Base-by-base conservation (phyloP, 23 tunicate species). In the Ciona savignyi region DNA sequence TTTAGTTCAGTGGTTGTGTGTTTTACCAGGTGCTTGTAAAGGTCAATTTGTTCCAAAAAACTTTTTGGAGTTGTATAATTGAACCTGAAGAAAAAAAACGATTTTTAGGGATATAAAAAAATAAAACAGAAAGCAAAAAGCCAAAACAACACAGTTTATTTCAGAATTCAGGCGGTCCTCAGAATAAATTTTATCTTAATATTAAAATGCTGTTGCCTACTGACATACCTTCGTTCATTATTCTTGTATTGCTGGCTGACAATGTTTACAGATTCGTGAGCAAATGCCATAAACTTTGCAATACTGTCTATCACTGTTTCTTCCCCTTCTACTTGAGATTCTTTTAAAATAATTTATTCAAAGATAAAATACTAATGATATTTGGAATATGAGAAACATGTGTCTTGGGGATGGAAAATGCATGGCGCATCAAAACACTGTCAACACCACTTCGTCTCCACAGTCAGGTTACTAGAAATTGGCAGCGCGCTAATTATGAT, bases 21-120 rank as follows among this genome's bases (percentile, higher is more conserved):
- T 25, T 67, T 68, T 31, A 89, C 70, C 33, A 89, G 83, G 35
- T 89, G 89, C 26, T 78, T 78, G 78, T 83, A 89, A 20, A 89
- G 75, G 63, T 86, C 96, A 32, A 89, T 89, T 51, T 89, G 96
- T 42, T 89, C 96, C 70, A 89, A 51, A 35, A 89, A 89, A 32
- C 96, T 89, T 70, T 89, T 89, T 51, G 96, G 96, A 2, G 96
- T 89, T 25, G 96, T 89, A 81, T 89, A 89, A 60, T 89, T 89
- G 68, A 77, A 80, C 51, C 96, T 89, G 34, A 15, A 75, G 11
- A 4, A 22, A 26, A 67, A 68, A 34, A 67, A 23, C 20, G 19
- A 49, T 49, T 49, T n/a, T n/a, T n/a, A n/a, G n/a, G n/a, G n/a
- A n/a, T n/a, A n/a, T n/a, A n/a, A n/a, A n/a, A n/a, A 42, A 42